Conservation (phyloP, 2,113 vertebrate species). For the Cromileptes altivelis region DNA sequence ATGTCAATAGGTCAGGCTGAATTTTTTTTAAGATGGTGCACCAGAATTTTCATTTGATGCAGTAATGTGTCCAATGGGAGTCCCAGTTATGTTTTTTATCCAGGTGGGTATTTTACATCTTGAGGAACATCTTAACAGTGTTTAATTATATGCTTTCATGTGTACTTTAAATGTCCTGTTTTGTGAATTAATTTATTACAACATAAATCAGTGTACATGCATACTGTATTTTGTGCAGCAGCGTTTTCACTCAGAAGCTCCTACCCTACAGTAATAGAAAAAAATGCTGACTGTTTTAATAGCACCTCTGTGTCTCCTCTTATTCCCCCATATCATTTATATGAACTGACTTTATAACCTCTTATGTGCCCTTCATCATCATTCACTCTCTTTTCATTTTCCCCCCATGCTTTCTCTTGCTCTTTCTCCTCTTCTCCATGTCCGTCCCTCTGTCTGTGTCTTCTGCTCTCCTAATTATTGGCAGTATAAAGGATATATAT, state of each 20-base stretch:
- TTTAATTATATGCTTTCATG: not conserved
- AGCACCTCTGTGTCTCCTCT: slow-evolving; percentile 7
- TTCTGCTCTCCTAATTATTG: slow-evolving; percentile 34
- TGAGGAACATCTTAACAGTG: not conserved
- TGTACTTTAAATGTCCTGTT: too few species aligned
- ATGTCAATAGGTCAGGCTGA: not conserved
- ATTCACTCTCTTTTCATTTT: not conserved
- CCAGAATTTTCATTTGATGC: too few species aligned
- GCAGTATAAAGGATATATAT: slow-evolving; percentile 30
- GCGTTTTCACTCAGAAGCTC: slow-evolving; percentile 6
- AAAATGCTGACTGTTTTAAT: slow-evolving; percentile 12
- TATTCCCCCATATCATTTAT: slow-evolving; percentile 7
- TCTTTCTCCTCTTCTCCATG: not conserved
- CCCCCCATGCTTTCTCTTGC: not conserved
- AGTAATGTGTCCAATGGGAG: too few species aligned
- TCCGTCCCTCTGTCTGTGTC: slow-evolving; percentile 16
- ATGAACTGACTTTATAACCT: slow-evolving; percentile 21
- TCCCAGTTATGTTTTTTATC: not conserved
- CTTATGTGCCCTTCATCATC: not conserved
- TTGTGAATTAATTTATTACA: not conserved
- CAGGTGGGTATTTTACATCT: not conserved
- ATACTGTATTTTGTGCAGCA: not conserved
- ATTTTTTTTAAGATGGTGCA: not conserved
- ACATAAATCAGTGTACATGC: not conserved
- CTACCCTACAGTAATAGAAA: not conserved